phyloP scores from a whole-genome alignment of 2,888 invertebrate species.

The Choreutis nemorana region DNA sequence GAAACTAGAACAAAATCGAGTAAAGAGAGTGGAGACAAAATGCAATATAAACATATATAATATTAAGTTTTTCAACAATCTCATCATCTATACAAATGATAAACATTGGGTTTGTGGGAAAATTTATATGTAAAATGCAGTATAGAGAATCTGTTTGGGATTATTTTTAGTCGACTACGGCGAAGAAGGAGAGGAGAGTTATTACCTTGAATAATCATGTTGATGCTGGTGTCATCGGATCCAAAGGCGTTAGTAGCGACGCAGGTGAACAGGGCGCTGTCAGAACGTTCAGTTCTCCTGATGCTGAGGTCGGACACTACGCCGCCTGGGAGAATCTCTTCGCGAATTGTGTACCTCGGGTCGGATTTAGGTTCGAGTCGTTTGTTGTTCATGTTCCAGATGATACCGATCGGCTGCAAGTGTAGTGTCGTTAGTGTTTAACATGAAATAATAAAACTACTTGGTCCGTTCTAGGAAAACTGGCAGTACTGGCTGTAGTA shows the following conservation, averaged over 20 bases:
- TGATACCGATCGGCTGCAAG: constrained; percentile 82
- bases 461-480: not conserved
- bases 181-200: no score
- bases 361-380: constrained; percentile 89
- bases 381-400: constrained; percentile 96
- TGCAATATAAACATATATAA: not conserved
- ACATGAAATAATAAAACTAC: not conserved
- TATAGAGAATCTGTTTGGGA: no score
- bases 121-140: no score
- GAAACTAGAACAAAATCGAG: no score
- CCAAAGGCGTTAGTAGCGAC: constrained; percentile 94
- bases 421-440: not conserved
- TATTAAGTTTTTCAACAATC: not conserved
- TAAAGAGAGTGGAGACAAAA: no score
- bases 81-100: no score
- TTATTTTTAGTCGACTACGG: no score
- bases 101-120: no score
- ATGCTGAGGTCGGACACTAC: constrained; percentile 90
- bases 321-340: constrained; percentile 87
- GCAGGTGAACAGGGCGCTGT: constrained; percentile 90
- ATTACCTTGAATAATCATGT: constrained; percentile 92
- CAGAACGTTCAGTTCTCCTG: constrained; percentile 86
- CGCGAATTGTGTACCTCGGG: constrained; percentile 84
- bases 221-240: constrained; percentile 94
- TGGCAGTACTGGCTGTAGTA: not conserved